Evolutionary conservation across 2,888 invertebrate species (phyloP), one percentile per base, ranked within the genome.

Genomic region (Eupithecia pulchellata): DNA sequence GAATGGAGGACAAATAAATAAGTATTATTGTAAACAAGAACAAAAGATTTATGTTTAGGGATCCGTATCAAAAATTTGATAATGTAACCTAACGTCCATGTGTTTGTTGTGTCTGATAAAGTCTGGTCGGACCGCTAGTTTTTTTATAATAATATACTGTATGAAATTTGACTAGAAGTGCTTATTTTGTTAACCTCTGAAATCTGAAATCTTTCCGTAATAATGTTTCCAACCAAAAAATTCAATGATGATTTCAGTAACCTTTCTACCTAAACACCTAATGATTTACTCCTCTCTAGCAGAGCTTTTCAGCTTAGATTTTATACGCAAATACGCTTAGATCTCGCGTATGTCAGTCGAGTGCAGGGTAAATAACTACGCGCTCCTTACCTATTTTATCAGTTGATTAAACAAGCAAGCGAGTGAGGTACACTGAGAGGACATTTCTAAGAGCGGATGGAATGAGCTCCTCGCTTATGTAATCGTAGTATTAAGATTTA

Each of bases 321-420:
- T 39, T 69, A 61, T 61, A 55, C 61, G 65, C 47, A 69, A 69
- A 69, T 69, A 69, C 17, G 69, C 47, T 39, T 66, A 66, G 32
- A 62, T 42, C 65, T 57, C 66, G 39, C 63, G 61, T n/a, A 57
- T 63, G 57, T 32, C 60, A 69, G 68, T 62, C 29, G 32, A 70
- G 70, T 70, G 66, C 57, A 57, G 14, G 32, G 65, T 39, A 70
- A 70, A 70, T 62, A 65, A 47, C 30, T 34, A 17, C 34, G 4
- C 55, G 39, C 61, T 61, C 68, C 62, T 66, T 66, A 11, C 42
- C 52, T 52, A 65, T 42, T 70, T 66, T 32, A 66, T 14, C 65
- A 61, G 69, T 65, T 69, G 52, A 61, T 69, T 68, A 63, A 68
- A 68, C 63, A 68, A 42, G n/a, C 55, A 42, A 34, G 32, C 20